A percentile compares a stretch with the other conserved stretches of the same genome.
phyloP scores from a whole-genome alignment of 2,888 invertebrate genomes.

The Torymus tubicola region DNA sequence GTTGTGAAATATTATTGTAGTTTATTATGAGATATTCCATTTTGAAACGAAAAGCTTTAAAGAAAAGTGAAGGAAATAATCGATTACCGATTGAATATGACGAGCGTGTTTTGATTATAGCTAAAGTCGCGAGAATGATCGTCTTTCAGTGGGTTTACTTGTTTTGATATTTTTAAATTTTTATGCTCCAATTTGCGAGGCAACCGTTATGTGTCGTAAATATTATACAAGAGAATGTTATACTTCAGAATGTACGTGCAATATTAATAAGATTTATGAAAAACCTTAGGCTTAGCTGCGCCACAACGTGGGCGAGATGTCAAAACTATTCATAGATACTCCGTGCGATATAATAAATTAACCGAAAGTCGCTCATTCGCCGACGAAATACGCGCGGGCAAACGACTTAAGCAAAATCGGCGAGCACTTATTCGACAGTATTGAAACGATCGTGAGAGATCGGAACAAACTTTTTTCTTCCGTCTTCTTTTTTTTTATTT shows the following conservation, averaged over 20 bases:
- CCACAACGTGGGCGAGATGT: too few relatives aligned
- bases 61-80: not conserved
- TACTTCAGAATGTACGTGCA: slow-evolving; percentile 12
- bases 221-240: too few relatives aligned
- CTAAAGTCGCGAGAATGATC: not conserved
- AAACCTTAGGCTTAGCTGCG: too few relatives aligned
- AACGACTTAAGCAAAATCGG: slow-evolving; percentile 29
- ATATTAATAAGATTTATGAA: slow-evolving; percentile 18
- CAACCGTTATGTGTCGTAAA: too few relatives aligned
- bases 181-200: not conserved
- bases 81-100: slow-evolving; percentile 39
- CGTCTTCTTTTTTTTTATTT: not conserved
- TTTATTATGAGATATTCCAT: not conserved
- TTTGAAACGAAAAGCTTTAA: not conserved
- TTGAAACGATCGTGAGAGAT: not conserved
- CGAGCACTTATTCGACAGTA: slow-evolving; percentile 49
- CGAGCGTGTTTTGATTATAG: not conserved
- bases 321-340: too few relatives aligned
- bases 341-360: not conserved
- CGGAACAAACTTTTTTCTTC: not conserved
- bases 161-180: slow-evolving; percentile 18
- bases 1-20: slow-evolving; percentile 8
- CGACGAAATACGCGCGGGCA: not conserved
- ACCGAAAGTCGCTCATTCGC: not conserved
- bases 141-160: slow-evolving; percentile 1